These are phyloP conservation scores for Norana najaformis DNA, from an alignment of 2,888 invertebrate species.

Conservation along the genomic window DNA sequence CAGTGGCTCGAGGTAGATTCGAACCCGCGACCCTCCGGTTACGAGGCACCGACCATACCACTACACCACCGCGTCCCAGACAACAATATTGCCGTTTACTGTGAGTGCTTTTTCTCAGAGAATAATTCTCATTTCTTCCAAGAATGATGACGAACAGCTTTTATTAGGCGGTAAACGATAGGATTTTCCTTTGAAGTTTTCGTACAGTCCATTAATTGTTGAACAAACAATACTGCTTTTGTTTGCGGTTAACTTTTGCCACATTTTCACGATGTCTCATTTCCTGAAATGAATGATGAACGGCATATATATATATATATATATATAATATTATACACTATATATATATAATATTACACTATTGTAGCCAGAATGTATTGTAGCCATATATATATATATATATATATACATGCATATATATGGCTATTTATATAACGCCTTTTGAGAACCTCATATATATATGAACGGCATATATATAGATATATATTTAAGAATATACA, in stretches of 20 bases:
- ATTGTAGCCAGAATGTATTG: no score
- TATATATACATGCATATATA: neutral
- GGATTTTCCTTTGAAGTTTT: no score
- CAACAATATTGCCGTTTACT: no score
- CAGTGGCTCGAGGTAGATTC: no score
- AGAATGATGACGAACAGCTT: no score
- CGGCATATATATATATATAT: neutral
- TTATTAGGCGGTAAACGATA: no score
- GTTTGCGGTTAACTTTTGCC: neutral
- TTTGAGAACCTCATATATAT: neutral
- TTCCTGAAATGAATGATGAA: neutral
- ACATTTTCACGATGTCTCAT: neutral
- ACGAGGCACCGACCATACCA: no score
- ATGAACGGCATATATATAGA: neutral
- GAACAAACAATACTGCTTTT: neutral
- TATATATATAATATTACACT: no score
- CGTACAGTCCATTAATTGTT: neutral
- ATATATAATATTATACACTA: neutral
- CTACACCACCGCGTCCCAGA: no score
- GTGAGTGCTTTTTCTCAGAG: no score
- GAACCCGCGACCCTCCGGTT: no score
- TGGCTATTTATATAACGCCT: neutral
- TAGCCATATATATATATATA: no score
- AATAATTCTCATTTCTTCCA: neutral
- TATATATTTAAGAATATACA: neutral